Conservation (phyloP, 2,797 vertebrate species). For the Falco biarmicus region DNA sequence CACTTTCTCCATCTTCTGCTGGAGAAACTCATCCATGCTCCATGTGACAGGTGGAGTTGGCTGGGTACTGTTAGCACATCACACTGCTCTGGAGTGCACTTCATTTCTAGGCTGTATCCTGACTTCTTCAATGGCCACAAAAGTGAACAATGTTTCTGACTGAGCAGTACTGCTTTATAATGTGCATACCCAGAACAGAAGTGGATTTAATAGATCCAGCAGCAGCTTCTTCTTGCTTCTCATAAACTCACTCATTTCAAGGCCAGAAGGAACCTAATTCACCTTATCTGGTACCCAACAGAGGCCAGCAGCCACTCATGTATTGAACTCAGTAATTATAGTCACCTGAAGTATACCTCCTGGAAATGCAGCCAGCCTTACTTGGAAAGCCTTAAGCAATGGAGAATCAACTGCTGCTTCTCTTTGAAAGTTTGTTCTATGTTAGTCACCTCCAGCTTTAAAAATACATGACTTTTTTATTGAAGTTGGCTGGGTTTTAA, state of each 20-base stretch:
- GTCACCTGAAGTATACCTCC: background rate
- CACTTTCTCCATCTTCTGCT: background rate
- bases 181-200: background rate
- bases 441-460: background rate
- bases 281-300: background rate
- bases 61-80: background rate
- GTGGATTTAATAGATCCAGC: background rate
- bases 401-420: background rate
- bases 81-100: background rate
- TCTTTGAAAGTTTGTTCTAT: background rate
- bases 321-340: background rate
- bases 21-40: background rate
- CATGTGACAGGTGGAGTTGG: background rate
- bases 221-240: background rate
- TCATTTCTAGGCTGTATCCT: background rate
- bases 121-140: background rate
- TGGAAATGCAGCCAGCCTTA: background rate
- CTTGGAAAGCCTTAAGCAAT: background rate
- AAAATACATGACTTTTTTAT: background rate
- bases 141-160: background rate
- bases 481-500: background rate
- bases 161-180: background rate
- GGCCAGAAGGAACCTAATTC: background rate
- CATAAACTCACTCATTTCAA: background rate
- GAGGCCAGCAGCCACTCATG: background rate